Conservation (phyloP, 1,140 invertebrate species). For the Rhyacophila brunnea region DNA sequence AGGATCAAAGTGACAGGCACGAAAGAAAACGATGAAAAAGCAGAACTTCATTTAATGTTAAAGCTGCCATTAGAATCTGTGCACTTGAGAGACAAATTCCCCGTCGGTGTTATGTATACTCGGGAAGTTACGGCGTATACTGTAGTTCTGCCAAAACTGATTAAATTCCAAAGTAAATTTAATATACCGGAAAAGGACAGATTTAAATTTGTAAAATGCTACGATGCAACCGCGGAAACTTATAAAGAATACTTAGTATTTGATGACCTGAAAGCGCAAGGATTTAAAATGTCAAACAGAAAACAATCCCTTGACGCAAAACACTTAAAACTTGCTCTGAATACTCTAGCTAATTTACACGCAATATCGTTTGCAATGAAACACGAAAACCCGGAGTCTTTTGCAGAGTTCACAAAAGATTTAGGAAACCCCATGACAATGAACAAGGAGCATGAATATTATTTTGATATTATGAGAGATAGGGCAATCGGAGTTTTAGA, state of each 20-base stretch:
- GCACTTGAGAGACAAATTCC: slow-evolving; percentile 5
- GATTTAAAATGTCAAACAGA: slow-evolving; percentile 51
- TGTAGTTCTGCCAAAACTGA: slow-evolving; percentile 40
- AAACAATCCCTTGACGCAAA: slow-evolving; percentile 44
- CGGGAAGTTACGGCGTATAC: slow-evolving; percentile 44
- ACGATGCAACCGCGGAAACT: slow-evolving; percentile 40
- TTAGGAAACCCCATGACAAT: background rate
- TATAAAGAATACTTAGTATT: slow-evolving; percentile 53
- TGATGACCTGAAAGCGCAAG: slow-evolving; percentile 51
- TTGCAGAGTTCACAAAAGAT: slow-evolving; percentile 15
- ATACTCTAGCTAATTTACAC: slow-evolving; percentile 56
- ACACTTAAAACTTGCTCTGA: slow-evolving; percentile 48
- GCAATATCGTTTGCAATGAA: slow-evolving; percentile 54
- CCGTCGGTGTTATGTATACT: slow-evolving; percentile 9
- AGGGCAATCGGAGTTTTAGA: slow-evolving; percentile 3
- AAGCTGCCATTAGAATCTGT: background rate
- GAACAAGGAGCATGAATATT: background rate
- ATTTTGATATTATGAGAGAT: background rate
- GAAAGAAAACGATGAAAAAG: background rate
- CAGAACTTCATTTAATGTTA: background rate
- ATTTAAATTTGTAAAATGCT: slow-evolving; percentile 45
- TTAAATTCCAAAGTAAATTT: slow-evolving; percentile 39
- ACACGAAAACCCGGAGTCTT: slow-evolving; percentile 41
- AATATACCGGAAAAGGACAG: slow-evolving; percentile 34
- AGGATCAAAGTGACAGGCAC: slow-evolving; percentile 2